phyloP scores from a whole-genome alignment of 2,888 invertebrate genomes.

The Acrobasis repandana region DNA sequence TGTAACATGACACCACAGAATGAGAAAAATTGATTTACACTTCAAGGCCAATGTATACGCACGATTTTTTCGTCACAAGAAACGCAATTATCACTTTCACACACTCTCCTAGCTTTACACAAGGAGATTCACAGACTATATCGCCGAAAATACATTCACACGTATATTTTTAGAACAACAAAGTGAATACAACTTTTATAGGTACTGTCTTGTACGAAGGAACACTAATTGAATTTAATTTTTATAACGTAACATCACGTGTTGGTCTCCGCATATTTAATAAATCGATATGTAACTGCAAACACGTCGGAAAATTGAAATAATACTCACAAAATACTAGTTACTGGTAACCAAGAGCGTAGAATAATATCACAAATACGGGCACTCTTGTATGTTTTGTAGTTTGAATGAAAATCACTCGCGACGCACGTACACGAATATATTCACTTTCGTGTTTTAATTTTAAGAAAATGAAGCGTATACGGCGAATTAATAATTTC shows the following conservation, averaged over 20 bases:
- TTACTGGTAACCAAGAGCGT: slow-evolving; percentile 61
- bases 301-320: slow-evolving; percentile 50
- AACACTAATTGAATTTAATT: slow-evolving; percentile 54
- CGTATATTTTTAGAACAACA: slow-evolving; percentile 71
- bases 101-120: slow-evolving; percentile 63
- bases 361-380: slow-evolving; percentile 46
- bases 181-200: no score
- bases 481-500: slow-evolving; percentile 61
- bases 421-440: slow-evolving; percentile 57
- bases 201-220: no score
- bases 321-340: slow-evolving; percentile 71
- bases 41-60: slow-evolving; percentile 56
- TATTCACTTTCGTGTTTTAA: slow-evolving; percentile 58
- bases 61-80: slow-evolving; percentile 42
- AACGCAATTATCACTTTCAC: slow-evolving; percentile 68
- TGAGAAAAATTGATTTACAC: slow-evolving; percentile 34
- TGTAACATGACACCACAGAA: slow-evolving; percentile 42
- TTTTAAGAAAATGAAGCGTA: slow-evolving; percentile 58
- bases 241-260: slow-evolving; percentile 50
- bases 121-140: slow-evolving; percentile 74
- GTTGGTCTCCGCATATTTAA: slow-evolving; percentile 44
- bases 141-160: slow-evolving; percentile 68
- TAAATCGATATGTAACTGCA: slow-evolving; percentile 59
- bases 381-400: slow-evolving; percentile 37
- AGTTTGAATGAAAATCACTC: slow-evolving; percentile 50